Percentiles rank a stretch among this genome's conserved stretches.
These are phyloP conservation scores for Pyralis farinalis DNA, from an alignment of 2,888 invertebrate genomes.

Conservation along the genomic window DNA sequence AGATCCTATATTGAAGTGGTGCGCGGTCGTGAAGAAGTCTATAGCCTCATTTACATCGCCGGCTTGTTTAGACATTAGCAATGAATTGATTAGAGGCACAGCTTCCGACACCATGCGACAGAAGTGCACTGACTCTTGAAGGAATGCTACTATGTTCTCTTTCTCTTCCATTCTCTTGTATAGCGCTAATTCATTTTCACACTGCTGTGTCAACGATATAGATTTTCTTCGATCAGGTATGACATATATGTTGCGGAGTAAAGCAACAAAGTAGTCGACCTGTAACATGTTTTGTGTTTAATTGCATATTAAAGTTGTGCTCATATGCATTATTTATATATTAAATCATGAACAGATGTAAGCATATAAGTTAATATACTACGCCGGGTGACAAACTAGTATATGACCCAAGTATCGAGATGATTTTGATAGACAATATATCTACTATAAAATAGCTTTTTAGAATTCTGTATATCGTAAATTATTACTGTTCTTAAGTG, in stretches of 20 bases:
- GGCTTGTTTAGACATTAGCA: constrained; percentile 87
- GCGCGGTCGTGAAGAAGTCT: constrained; percentile 91
- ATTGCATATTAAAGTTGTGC: too few relatives aligned
- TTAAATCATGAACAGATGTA: too few relatives aligned
- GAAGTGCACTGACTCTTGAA: constrained; percentile 83
- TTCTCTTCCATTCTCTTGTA: constrained; percentile 80
- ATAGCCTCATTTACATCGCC: constrained; percentile 94
- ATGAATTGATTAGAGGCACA: constrained; percentile 83
- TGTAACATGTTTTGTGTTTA: constrained; percentile 35
- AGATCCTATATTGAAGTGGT: constrained; percentile 88
- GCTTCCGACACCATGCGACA: constrained; percentile 65
- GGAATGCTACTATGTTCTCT: constrained; percentile 85
- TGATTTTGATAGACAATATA: too few relatives aligned
- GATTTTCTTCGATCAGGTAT: constrained; percentile 56
- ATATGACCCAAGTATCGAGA: too few relatives aligned
- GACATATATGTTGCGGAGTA: constrained; percentile 64
- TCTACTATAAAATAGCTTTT: too few relatives aligned
- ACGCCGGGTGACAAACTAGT: too few relatives aligned
- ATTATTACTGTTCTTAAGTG: too few relatives aligned
- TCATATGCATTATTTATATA: too few relatives aligned
- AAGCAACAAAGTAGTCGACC: constrained; percentile 68
- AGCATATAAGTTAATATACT: too few relatives aligned
- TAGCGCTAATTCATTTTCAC: constrained; percentile 63
- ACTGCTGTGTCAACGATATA: constrained; percentile 52
- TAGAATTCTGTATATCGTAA: too few relatives aligned